These are phyloP conservation scores for Naso thynnoides DNA, from an alignment of 2,797 vertebrate genomes.

Conservation along the genomic window DNA sequence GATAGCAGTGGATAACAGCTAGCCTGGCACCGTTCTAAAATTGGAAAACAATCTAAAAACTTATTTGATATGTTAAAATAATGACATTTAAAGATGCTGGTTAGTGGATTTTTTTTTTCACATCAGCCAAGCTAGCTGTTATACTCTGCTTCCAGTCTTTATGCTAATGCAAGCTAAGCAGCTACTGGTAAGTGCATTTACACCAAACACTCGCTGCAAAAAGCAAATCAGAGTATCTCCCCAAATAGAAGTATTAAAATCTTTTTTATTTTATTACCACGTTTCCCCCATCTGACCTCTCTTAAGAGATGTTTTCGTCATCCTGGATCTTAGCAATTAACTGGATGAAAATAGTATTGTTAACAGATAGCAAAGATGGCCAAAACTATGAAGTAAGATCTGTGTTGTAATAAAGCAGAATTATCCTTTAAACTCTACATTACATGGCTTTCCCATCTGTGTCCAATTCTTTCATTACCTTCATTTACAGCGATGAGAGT, in stretches of 20 bases:
- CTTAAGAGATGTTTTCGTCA: background rate
- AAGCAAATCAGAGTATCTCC: background rate
- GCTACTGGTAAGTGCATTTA: background rate
- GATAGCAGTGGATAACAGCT: background rate
- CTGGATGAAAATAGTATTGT: conserved; percentile 15
- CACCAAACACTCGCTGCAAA: background rate
- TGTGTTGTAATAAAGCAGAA: conserved; percentile 26
- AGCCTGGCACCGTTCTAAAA: background rate
- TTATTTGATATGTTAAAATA: background rate
- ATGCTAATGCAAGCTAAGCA: background rate
- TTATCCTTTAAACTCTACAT: conserved; percentile 49
- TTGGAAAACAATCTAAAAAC: background rate
- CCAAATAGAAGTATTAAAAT: background rate
- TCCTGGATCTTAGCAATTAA: conserved; percentile 9
- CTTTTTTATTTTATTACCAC: background rate
- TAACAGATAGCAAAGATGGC: conserved; percentile 1
- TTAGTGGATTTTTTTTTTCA: background rate
- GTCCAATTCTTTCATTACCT: conserved; percentile 57
- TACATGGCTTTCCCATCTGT: conserved; percentile 46
- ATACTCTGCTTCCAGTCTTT: background rate
- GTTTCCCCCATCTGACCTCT: background rate
- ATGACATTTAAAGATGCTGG: too few relatives aligned
- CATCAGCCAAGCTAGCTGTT: background rate
- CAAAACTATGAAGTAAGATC: conserved; percentile 19
- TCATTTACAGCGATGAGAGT: conserved; percentile 48